Evolutionary conservation across 2,888 invertebrate genomes (phyloP), one percentile per base, ranked within the genome.

Genomic region (Epirrita christyi): DNA sequence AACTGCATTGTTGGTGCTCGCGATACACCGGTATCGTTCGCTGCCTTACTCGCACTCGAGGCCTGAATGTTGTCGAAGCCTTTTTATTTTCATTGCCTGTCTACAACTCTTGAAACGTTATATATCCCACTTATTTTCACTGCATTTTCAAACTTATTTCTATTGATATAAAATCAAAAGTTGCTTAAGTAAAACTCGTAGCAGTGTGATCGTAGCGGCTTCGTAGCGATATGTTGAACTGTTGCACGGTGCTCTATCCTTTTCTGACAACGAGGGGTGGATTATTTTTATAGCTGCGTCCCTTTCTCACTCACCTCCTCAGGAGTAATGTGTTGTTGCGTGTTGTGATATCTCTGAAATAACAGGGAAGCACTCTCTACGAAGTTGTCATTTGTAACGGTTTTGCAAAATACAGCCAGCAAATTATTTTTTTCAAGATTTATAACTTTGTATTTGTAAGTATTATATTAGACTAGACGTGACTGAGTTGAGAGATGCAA

Each of bases 271-370:
- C 61, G 64, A 65, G 62, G 74, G 75, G 71, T 72, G 77, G 67
- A 70, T 71, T 80, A 83, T 88, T 88, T 88, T 88, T 83, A 75
- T 83, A 78, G 71, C 63, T 75, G 73, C 75, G 67, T 90, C 87
- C 73, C 86, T 72, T 77, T 91, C 84, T 59, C 72, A 68, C 87
- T 74, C 77, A 74, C 80, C 81, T 85, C 81, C 84, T 86, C 82
- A 88, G 90, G 86, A 91, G 88, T 90, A 91, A 91, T 89, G 88
- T 90, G 90, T 92, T 92, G 88, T 92, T 91, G 88, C 85, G 90
- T 92, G 92, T 92, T 92, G 92, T 92, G 92, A 92, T 92, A 92
- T 92, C 92, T 92, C 85, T 86, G 85, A 91, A 92, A 92, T 92
- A 92, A 92, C 92, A 92, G 92, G 89, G 92, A 90, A 92, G 91